A percentile compares a stretch with the other conserved stretches of the same genome.
These are phyloP conservation scores for Periplaneta americana DNA, from an alignment of 1,140 invertebrate species.

Conservation along the genomic window DNA sequence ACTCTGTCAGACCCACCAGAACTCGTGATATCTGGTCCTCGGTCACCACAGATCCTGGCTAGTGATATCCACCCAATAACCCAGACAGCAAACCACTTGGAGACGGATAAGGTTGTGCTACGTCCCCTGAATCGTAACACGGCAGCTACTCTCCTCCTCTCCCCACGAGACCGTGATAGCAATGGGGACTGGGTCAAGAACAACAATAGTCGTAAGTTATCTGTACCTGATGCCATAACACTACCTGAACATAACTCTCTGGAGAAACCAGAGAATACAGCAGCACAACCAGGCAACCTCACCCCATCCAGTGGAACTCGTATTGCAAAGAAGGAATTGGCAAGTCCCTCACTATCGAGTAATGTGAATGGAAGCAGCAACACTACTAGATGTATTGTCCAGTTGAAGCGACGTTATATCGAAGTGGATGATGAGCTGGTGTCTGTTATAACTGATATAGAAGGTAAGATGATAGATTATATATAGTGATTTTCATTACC, in stretches of 20 bases:
- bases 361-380: background rate
- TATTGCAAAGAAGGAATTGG: background rate
- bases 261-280: background rate
- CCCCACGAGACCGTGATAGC: constrained; percentile 10
- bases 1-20: background rate
- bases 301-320: background rate
- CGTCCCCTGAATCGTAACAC: constrained; percentile 30
- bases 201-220: background rate
- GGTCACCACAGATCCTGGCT: background rate
- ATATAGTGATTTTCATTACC: too few relatives aligned
- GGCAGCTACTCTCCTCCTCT: constrained; percentile 15
- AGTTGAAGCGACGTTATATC: constrained; percentile 49
- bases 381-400: constrained; percentile 41
- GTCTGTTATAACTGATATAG: constrained; percentile 56
- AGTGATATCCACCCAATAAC: constrained; percentile 2
- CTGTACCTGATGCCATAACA: background rate
- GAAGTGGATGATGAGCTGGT: constrained; percentile 56
- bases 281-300: background rate
- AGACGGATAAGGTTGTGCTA: constrained; percentile 19
- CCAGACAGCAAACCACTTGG: background rate
- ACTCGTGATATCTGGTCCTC: background rate
- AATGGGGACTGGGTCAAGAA: background rate
- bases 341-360: background rate
- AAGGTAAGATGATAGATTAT: constrained; percentile 37
- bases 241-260: background rate